Base-by-base conservation (phyloP, 2,797 vertebrate species). In the Jordanella pulchra region DNA sequence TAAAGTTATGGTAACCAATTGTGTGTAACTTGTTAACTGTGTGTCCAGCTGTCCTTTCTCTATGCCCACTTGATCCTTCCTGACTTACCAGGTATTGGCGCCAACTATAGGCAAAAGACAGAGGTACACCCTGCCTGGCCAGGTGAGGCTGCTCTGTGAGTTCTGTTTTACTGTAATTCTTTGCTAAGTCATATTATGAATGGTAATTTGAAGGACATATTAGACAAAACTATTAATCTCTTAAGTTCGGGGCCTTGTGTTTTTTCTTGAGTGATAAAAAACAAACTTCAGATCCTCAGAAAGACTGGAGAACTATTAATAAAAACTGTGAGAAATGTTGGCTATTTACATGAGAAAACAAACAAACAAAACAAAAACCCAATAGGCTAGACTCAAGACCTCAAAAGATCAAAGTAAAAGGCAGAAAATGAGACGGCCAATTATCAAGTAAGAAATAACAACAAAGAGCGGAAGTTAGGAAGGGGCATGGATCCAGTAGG, bases 401-500 rank as follows among this genome's bases (percentile, higher is more conserved):
- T 42, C 39, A n/a, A 25, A 80, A 86, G 84, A 81, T 73, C 81
- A 81, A 89, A 84, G 81, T 72, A 80, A 87, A 86, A 66, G 73
- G 74, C 69, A 72, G 70, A 72, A 76, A 80, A 86, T 75, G 27
- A 76, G 78, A 85, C 72, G 73, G 74, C 84, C 89, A 88, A 84
- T 69, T 60, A 64, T 10, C 21, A 65, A 65, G 61, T 82, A 76
- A 78, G 69, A 72, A 79, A 83, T 80, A 84, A 67, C 84, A 65
- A 68, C 68, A 71, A 84, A 82, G 89, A 87, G 87, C 84, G 86
- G 85, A 79, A 85, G 78, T 83, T 82, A 79, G 86, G 83, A 82
- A 69, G 78, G 77, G 82, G 82, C 82, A 72, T 54, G 69, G 87
- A 85, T 76, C 73, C 69, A 42, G 77, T 74, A 7, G 83, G 89